These are phyloP conservation scores for Xenopus tropicalis DNA, from an alignment of 2,113 vertebrate genomes.

Conservation along the genomic window DNA sequence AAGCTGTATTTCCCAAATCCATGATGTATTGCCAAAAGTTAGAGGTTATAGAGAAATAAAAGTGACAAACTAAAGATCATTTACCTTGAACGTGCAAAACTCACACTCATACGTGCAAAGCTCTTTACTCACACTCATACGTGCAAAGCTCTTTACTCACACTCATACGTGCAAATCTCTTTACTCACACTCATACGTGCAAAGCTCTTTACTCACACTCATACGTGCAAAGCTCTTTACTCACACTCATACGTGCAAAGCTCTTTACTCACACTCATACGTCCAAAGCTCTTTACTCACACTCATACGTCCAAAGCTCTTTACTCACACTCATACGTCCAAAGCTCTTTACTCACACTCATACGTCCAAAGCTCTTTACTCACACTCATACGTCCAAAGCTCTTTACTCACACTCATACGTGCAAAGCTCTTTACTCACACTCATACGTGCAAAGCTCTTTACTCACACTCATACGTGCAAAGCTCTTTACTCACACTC, in stretches of 20 bases:
- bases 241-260: conserved; percentile 4
- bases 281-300: conserved; percentile 3
- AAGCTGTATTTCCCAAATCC: conserved; percentile 24
- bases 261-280: conserved; percentile 1
- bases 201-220: conserved; percentile 7
- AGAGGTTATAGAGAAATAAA: conserved; percentile 31
- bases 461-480: background rate
- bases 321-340: background rate
- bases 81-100: conserved; percentile 27
- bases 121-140: conserved; percentile 1
- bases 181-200: background rate
- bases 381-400: conserved; percentile 3
- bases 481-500: conserved; percentile 7
- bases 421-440: conserved; percentile 4
- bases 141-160: conserved; percentile 4
- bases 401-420: conserved; percentile 1
- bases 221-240: conserved; percentile 2
- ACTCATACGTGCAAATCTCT: conserved; percentile 2
- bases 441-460: conserved; percentile 2
- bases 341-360: conserved; percentile 7
- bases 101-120: background rate
- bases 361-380: conserved; percentile 1
- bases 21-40: conserved; percentile 33
- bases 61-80: conserved; percentile 29
- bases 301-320: conserved; percentile 1